Base-by-base conservation (phyloP, 2,888 invertebrate genomes). In the Monoplex corrugatus region DNA sequence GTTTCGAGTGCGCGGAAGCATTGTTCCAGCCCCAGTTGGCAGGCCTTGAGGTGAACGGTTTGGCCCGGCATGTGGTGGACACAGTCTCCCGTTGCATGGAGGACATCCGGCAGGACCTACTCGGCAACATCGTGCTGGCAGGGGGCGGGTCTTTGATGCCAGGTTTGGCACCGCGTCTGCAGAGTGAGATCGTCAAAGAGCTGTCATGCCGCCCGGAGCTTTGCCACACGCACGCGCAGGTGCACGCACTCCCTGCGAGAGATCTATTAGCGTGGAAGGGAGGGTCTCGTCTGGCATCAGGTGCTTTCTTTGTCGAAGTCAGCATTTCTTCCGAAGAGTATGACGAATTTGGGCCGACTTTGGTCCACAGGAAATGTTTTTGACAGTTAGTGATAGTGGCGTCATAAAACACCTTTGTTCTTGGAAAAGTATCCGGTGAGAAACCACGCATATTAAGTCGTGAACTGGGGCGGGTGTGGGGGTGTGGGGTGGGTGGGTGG, bases 181-280 rank as follows among this genome's bases (percentile, higher is more conserved):
- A 78, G 78, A 35, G 38, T 10, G 78, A 78, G 3, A 23, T 78
- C 19, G 38, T 38, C 19, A 13, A 13, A 10, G 38, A 78, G 38
- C 78, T 78, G 10, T 16, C 8, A 5, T 8, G 38, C 1, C 28
- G 6, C 23, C 68, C 23, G 23, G 68, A 68, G 28, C 68, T 68
- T 68, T 16, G 78, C 38, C 13, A 23, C 13, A 16, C 38, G 78
- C 35, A 35, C 38, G 78, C n/a, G 40, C 38, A 78, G 38, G 78
- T 78, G 13, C 35, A 38, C 6, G 78, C 78, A 8, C 78, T 38
- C 16, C 78, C 78, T 38, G 78, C 8, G 19, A 1, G 78, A 35
- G 78, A 78, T n/a, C 38, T 78, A 19, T 40, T 78, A 38, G 78
- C 23, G 23, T 78, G 78, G 78, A 78, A 78, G n/a, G 78, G 78